Evolutionary conservation across 1,140 invertebrate genomes (phyloP).

Genomic region (Melitaea cinxia): DNA sequence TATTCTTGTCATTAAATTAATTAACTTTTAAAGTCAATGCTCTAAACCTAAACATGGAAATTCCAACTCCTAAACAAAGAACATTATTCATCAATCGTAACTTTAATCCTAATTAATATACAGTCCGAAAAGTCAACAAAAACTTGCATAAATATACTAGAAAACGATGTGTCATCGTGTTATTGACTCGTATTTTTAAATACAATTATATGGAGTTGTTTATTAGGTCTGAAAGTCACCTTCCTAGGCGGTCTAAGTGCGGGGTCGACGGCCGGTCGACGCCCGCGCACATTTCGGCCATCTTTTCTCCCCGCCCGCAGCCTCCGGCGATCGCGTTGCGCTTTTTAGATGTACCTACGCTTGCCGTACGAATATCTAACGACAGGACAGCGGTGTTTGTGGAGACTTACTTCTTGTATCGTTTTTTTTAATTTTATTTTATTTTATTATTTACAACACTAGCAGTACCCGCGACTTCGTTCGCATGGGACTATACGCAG

Average conservation of each 20-base stretch:
- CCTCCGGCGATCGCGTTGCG: constrained; percentile 73
- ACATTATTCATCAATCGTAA: background rate
- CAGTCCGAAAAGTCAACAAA: too few relatives aligned
- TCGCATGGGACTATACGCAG: too few relatives aligned
- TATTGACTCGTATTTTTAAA: constrained; percentile 3
- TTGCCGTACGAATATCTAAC: constrained; percentile 76
- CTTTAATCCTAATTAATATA: background rate
- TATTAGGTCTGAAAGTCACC: constrained; percentile 42
- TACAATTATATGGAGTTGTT: constrained; percentile 3
- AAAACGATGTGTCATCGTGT: constrained; percentile 18
- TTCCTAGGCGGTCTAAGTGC: constrained; percentile 55
- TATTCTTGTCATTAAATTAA: too few relatives aligned
- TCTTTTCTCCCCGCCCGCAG: constrained; percentile 58
- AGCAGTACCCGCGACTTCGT: too few relatives aligned
- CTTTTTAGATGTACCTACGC: constrained; percentile 80
- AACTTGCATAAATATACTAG: background rate
- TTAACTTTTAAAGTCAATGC: background rate
- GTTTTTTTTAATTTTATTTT: background rate
- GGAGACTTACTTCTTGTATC: constrained; percentile 33
- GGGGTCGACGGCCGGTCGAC: constrained; percentile 72
- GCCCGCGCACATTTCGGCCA: constrained; percentile 62
- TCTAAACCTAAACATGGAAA: background rate
- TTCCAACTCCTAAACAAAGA: background rate
- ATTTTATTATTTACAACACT: too few relatives aligned
- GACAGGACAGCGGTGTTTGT: constrained; percentile 48